These are phyloP conservation scores for Lutraria lutraria DNA, from an alignment of 2,888 invertebrate species.

Conservation along the genomic window DNA sequence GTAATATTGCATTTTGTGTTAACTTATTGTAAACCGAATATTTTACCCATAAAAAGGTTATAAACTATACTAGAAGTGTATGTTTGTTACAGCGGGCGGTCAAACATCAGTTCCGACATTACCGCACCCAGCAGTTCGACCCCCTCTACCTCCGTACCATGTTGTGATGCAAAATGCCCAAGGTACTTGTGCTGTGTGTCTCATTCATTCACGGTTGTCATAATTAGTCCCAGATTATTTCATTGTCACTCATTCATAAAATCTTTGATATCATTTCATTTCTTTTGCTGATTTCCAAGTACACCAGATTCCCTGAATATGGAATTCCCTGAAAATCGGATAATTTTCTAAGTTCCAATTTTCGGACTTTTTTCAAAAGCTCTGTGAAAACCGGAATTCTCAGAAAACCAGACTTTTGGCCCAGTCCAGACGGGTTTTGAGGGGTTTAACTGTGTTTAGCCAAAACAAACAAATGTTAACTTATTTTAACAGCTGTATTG, in stretches of 20 bases:
- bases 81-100: constrained; percentile 47
- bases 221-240: neutral
- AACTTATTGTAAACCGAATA: neutral
- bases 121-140: constrained; percentile 73
- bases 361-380: too few relatives aligned
- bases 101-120: constrained; percentile 25
- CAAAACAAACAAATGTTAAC: too few relatives aligned
- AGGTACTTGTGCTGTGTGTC: constrained; percentile 72
- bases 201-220: neutral
- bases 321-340: too few relatives aligned
- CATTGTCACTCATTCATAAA: neutral
- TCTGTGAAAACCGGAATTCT: too few relatives aligned
- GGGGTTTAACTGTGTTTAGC: too few relatives aligned
- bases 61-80: neutral
- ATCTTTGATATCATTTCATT: constrained; percentile 5
- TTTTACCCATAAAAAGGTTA: too few relatives aligned
- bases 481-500: too few relatives aligned
- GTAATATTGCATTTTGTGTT: neutral
- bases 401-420: too few relatives aligned
- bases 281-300: neutral
- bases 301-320: too few relatives aligned
- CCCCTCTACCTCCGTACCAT: constrained; percentile 85
- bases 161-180: constrained; percentile 84
- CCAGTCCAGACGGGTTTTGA: too few relatives aligned
- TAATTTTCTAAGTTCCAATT: too few relatives aligned